These are phyloP conservation scores for Polia nebulosa DNA, from an alignment of 2,888 invertebrate genomes.

Conservation along the genomic window DNA sequence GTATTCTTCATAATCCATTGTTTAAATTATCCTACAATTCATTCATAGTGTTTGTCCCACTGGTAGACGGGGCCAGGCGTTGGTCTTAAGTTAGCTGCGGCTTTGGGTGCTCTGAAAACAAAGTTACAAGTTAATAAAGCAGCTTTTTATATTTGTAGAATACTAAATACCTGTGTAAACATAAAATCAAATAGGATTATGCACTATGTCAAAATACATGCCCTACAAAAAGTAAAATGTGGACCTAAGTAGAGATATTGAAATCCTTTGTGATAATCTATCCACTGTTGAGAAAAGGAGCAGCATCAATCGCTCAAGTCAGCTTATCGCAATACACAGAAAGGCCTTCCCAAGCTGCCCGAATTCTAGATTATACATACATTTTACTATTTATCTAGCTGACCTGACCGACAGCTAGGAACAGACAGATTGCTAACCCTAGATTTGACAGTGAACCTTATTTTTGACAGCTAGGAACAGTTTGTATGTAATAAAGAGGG, in stretches of 20 bases:
- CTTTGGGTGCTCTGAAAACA: slow-evolving; percentile 76
- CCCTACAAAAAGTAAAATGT: no score
- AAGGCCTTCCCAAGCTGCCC: neutral
- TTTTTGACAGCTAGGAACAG: no score
- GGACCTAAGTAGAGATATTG: neutral
- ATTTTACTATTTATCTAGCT: no score
- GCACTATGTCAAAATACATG: no score
- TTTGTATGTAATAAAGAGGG: no score
- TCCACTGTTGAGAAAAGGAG: neutral
- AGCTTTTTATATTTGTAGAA: neutral
- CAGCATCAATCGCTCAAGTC: neutral
- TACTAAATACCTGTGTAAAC: no score
- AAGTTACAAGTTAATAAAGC: neutral
- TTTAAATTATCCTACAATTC: slow-evolving; percentile 32
- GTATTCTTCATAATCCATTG: slow-evolving; percentile 36
- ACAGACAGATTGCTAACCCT: no score
- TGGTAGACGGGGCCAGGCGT: slow-evolving; percentile 91
- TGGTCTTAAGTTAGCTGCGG: slow-evolving; percentile 80
- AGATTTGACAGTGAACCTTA: no score
- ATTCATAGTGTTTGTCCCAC: slow-evolving; percentile 90
- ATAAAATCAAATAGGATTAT: no score
- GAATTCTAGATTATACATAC: no score
- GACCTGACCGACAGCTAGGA: no score
- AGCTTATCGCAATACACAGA: neutral
- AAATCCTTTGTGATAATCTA: no score